Evolutionary conservation across 1,140 invertebrate species (phyloP), one percentile per base, ranked within the genome.

Genomic region (Theocolax elegans): DNA sequence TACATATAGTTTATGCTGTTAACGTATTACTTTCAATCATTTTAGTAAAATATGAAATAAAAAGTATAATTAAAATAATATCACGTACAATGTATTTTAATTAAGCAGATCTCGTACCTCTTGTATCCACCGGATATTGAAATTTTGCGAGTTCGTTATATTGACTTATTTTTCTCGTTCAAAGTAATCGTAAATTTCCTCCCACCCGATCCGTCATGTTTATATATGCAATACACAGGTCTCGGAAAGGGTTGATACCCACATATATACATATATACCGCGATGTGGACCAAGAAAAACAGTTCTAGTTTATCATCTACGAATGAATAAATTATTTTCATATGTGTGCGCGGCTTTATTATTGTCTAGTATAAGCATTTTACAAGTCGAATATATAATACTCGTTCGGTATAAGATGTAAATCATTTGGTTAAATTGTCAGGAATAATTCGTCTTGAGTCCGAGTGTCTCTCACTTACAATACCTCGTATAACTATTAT

Each of bases 151-250:
- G 42, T 48, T 35, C 42, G 7, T 56, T 29, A 40, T 35, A 17
- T n/a, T n/a, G n/a, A n/a, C 23, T 15, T 21, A 38, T 38, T 17
- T 56, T 9, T 35, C n/a, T 35, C n/a, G 31, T 29, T 56, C 27
- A 25, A 31, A 35, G 54, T 25, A 44, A 38, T 72, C 75, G 71
- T 80, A 80, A 78, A 77, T 79, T 75, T 72, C 69, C 67, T 70
- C 71, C 74, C 72, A 77, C 76, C 72, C 69, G 60, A 78, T 77
- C 51, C 74, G 70, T 67, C 56, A 74, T 72, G 60, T 63, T 68
- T 74, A 63, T 71, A 66, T 70, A 67, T 49, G 54, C 38, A 49
- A n/a, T n/a, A n/a, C n/a, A n/a, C n/a, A n/a, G n/a, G 67, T 56
- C 53, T 71, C 66, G 72, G 62, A 25, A 35, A 46, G 21, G 15